These are phyloP conservation scores for Syngnathus acus DNA, from an alignment of 2,797 vertebrate species.

Conservation along the genomic window DNA sequence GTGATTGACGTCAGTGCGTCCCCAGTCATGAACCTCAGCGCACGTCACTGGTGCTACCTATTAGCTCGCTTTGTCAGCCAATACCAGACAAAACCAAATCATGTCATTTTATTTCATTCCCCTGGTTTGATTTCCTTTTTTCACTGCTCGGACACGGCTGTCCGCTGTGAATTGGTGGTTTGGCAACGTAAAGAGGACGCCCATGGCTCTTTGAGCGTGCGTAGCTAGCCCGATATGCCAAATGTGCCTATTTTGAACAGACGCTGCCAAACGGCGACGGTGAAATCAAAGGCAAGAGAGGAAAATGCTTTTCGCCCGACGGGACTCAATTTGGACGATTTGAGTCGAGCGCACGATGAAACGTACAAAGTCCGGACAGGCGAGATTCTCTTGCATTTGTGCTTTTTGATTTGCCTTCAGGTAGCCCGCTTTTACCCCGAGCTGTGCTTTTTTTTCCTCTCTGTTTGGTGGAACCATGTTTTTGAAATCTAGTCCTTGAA, in stretches of 20 bases:
- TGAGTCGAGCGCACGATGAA: slow-evolving; percentile 21
- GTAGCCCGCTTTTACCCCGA: slow-evolving; percentile 65
- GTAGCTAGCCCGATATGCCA: slow-evolving; percentile 75
- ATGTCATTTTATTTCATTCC: slow-evolving; percentile 50
- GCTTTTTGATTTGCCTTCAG: slow-evolving; percentile 68
- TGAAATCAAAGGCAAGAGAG: slow-evolving; percentile 28
- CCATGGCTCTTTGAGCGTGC: slow-evolving; percentile 60
- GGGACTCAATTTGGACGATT: slow-evolving; percentile 34
- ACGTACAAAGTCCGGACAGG: slow-evolving; percentile 41
- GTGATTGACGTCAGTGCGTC: too few species aligned
- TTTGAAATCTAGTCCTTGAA: slow-evolving; percentile 70
- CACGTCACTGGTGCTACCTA: slow-evolving; percentile 23
- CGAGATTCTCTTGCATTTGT: slow-evolving; percentile 42
- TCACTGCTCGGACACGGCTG: slow-evolving; percentile 34
- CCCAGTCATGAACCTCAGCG: too few species aligned
- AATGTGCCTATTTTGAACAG: slow-evolving; percentile 74
- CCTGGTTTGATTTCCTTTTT: slow-evolving; percentile 42
- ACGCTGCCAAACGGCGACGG: slow-evolving; percentile 63
- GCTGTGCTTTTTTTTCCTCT: slow-evolving; percentile 63
- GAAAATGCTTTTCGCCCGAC: slow-evolving; percentile 29
- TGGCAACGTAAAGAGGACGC: slow-evolving; percentile 33
- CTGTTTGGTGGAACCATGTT: slow-evolving; percentile 63
- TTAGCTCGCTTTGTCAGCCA: slow-evolving; percentile 45
- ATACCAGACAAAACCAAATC: slow-evolving; percentile 45
- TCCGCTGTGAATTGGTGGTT: slow-evolving; percentile 38